A percentile compares a stretch with the other conserved stretches of the same genome.
Conservation (phyloP, 2,888 invertebrate genomes). For the Miltochrista miniata region DNA sequence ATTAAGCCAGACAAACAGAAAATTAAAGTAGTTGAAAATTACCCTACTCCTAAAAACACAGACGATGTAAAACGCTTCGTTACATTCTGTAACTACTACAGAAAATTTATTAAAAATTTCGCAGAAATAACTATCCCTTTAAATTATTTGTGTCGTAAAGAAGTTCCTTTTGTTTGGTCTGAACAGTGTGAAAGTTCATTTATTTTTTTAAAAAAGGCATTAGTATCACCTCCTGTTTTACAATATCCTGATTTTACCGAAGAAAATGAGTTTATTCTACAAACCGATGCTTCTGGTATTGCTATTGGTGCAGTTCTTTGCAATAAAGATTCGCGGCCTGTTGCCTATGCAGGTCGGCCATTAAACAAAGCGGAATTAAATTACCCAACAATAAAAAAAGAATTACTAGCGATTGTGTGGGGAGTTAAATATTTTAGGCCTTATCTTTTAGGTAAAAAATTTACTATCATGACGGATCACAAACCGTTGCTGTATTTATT, state of each 20-base stretch:
- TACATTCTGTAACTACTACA: background rate
- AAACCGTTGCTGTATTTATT: background rate
- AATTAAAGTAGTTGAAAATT: background rate
- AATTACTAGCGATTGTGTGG: constrained; percentile 8
- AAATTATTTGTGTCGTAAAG: constrained; percentile 2
- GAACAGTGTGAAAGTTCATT: background rate
- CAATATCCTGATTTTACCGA: constrained; percentile 1
- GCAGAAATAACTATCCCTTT: constrained; percentile 1
- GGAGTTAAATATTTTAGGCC: constrained; percentile 1
- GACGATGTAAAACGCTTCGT: background rate
- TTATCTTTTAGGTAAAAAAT: background rate
- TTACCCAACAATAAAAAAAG: constrained; percentile 14
- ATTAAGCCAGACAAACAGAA: constrained; percentile 3
- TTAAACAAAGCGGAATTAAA: constrained; percentile 17
- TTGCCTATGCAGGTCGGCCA: constrained; percentile 22
- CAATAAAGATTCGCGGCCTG: background rate
- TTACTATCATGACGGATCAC: background rate
- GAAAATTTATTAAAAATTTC: background rate
- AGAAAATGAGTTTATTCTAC: background rate
- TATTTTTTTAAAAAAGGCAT: background rate
- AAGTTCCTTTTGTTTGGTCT: background rate
- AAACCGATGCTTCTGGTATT: constrained; percentile 1
- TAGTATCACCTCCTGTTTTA: background rate
- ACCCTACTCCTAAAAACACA: background rate
- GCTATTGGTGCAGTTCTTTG: background rate